A percentile compares a stretch with the other conserved stretches of the same genome.
phyloP scores from a whole-genome alignment of 2,113 vertebrate genomes.

The Podocnemis expansa region DNA sequence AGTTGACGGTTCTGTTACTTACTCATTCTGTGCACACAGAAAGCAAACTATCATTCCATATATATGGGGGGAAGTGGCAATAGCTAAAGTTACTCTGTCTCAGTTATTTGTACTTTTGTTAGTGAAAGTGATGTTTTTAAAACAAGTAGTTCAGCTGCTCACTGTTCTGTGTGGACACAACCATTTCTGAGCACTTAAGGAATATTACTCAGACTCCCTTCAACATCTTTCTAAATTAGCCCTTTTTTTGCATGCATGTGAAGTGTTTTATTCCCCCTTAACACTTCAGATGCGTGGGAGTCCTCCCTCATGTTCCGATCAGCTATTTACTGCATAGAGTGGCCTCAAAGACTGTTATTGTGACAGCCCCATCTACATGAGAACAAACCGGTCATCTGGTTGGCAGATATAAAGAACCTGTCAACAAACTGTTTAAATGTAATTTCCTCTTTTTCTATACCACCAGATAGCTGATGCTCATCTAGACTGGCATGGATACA shows the following conservation, averaged over 20 bases:
- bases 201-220: no score
- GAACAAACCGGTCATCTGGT: background rate
- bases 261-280: background rate
- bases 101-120: background rate
- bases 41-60: background rate
- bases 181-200: background rate
- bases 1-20: background rate
- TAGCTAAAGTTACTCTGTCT: background rate
- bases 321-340: no score
- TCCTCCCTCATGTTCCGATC: background rate
- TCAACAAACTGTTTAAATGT: background rate
- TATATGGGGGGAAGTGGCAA: background rate
- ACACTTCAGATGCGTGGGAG: background rate
- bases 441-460: fast-evolving
- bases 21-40: background rate
- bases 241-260: background rate
- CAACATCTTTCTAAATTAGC: no score
- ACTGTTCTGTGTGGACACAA: background rate
- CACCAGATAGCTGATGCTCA: background rate
- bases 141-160: background rate
- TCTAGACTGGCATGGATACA: background rate
- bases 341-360: background rate
- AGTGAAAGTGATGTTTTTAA: background rate
- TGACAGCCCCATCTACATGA: background rate
- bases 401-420: background rate